These are phyloP conservation scores for Ricordea florida DNA, from an alignment of 92 coral and sea anemone species.

Conservation along the genomic window DNA sequence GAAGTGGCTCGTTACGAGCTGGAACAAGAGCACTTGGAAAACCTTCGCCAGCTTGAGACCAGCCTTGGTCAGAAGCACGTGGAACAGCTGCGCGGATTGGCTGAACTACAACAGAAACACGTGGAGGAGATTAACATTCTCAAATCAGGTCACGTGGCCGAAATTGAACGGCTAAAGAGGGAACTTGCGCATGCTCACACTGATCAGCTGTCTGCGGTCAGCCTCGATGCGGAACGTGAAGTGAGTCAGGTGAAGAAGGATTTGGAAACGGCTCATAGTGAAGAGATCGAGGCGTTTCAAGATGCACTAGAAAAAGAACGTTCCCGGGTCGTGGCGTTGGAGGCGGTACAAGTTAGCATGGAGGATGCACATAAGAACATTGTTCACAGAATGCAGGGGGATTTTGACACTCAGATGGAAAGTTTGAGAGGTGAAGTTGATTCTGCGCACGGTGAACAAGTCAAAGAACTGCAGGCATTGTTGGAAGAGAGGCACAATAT, in stretches of 20 bases:
- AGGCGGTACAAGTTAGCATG: conserved; percentile 67
- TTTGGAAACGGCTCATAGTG: conserved; percentile 78
- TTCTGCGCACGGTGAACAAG: conserved; percentile 85
- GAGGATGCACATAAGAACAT: conserved; percentile 76
- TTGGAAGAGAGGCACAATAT: conserved; percentile 65
- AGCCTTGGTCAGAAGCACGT: conserved; percentile 84
- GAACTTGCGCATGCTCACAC: conserved; percentile 63
- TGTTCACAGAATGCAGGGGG: conserved; percentile 41
- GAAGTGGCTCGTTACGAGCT: conserved; percentile 90
- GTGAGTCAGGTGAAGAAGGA: conserved; percentile 81
- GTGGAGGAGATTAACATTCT: conserved; percentile 67
- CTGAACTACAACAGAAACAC: conserved; percentile 80
- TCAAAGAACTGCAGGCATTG: conserved; percentile 63
- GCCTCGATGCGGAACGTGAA: conserved; percentile 78
- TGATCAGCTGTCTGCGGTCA: conserved; percentile 76
- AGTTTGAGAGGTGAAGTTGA: conserved; percentile 66
- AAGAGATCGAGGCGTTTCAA: conserved; percentile 62
- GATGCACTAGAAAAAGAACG: conserved; percentile 73
- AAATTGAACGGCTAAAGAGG: conserved; percentile 55
- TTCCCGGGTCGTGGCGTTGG: conserved; percentile 74
- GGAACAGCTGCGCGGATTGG: conserved; percentile 85
- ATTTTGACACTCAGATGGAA: conserved; percentile 47
- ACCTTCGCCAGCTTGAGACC: conserved; percentile 82
- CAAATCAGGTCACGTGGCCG: conserved; percentile 55
- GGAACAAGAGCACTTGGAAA: conserved; percentile 94